These are phyloP conservation scores for Pseudomyrmex flavicornis DNA, from an alignment of 1,140 invertebrate genomes.

Conservation along the genomic window DNA sequence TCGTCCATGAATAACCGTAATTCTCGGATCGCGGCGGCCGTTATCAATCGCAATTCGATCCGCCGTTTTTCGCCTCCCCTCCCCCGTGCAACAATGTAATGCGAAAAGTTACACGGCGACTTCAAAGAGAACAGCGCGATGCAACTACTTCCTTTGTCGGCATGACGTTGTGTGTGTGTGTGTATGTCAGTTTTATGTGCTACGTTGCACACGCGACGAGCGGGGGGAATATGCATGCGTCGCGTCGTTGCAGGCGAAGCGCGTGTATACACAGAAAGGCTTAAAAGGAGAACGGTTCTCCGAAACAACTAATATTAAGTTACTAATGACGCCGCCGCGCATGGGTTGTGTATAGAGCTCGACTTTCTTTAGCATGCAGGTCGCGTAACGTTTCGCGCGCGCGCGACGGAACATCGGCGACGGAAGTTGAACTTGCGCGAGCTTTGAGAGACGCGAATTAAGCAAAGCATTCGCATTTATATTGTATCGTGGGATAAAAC, in stretches of 20 bases:
- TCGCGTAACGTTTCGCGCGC: constrained; percentile 9
- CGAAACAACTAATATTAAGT: constrained; percentile 49
- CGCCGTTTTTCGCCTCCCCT: constrained; percentile 1
- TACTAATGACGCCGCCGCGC: constrained; percentile 41
- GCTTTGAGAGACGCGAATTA: constrained; percentile 16
- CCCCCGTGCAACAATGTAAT: constrained; percentile 26
- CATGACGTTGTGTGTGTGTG: background rate
- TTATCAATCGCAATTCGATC: constrained; percentile 57
- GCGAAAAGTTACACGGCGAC: constrained; percentile 38
- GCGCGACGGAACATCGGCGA: constrained; percentile 18
- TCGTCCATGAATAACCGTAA: constrained; percentile 36
- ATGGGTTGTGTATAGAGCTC: background rate
- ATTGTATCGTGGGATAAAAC: constrained; percentile 17
- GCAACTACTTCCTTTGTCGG: constrained; percentile 4
- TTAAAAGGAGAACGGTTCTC: constrained; percentile 29
- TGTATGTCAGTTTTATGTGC: constrained; percentile 17
- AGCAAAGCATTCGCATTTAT: constrained; percentile 16
- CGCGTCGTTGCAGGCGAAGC: background rate
- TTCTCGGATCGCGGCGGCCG: constrained; percentile 9
- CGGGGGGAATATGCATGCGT: constrained; percentile 17
- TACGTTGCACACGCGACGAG: too few species aligned
- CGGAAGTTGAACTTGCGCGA: background rate
- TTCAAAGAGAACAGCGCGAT: constrained; percentile 31
- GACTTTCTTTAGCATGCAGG: constrained; percentile 36
- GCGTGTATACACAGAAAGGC: constrained; percentile 6